Conservation (phyloP, 2,797 vertebrate genomes). For the Serranus cabrilla region DNA sequence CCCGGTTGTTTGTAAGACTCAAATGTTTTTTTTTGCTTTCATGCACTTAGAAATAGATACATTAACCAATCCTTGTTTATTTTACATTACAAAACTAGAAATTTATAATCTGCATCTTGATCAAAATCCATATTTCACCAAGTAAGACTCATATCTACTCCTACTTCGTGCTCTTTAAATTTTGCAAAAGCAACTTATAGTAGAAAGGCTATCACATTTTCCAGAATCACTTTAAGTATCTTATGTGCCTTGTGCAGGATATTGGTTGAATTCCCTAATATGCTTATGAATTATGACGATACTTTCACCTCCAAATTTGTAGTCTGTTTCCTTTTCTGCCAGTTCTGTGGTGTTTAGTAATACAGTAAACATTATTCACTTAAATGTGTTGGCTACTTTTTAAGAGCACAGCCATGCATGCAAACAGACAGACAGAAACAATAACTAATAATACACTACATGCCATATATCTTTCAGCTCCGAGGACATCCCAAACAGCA, state of each 20-base stretch:
- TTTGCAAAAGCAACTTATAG: neutral
- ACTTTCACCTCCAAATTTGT: too few relatives aligned
- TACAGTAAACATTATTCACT: neutral
- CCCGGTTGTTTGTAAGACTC: too few relatives aligned
- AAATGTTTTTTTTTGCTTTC: too few relatives aligned
- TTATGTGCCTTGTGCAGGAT: neutral
- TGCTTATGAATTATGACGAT: neutral
- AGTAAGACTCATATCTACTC: neutral
- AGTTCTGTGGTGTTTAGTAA: too few relatives aligned
- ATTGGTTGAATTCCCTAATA: too few relatives aligned
- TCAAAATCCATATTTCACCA: neutral
- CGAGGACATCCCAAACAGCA: conserved; percentile 43
- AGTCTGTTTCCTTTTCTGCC: too few relatives aligned
- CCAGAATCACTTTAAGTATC: neutral
- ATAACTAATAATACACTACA: conserved; percentile 39
- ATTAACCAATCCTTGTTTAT: too few relatives aligned
- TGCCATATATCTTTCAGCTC: conserved; percentile 21
- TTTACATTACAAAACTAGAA: too few relatives aligned
- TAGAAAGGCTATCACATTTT: neutral
- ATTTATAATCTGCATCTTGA: too few relatives aligned
- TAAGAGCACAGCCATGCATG: neutral
- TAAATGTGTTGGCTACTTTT: conserved; percentile 7
- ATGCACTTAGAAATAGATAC: too few relatives aligned
- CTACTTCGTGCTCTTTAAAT: neutral
- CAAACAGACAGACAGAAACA: conserved; percentile 16